Percentiles rank a stretch among this genome's conserved stretches.
Conservation (phyloP, 1,140 invertebrate genomes). For the Chironomus tepperi region DNA sequence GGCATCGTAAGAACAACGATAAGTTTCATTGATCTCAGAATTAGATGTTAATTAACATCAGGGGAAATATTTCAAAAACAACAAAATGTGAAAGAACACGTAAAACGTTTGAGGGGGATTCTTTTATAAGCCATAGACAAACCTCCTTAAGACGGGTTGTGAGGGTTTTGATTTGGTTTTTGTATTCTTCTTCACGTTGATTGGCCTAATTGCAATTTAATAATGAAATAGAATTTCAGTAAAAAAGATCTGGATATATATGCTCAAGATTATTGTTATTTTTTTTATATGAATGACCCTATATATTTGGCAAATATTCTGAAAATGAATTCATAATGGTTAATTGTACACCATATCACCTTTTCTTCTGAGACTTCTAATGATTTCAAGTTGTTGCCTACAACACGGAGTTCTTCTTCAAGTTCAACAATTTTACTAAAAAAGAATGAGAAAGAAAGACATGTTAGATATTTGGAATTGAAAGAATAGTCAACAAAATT, state of each 20-base stretch:
- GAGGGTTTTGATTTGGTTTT: slow-evolving; percentile 99
- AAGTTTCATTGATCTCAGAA: no score
- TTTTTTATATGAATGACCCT: background rate
- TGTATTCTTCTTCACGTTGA: slow-evolving; percentile 99
- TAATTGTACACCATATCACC: slow-evolving; percentile 51
- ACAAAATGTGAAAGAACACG: background rate
- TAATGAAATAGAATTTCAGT: background rate
- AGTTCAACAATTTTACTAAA: slow-evolving; percentile 98
- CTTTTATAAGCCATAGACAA: slow-evolving; percentile 41
- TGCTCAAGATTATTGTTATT: background rate
- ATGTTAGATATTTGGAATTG: background rate
- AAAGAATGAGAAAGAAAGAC: slow-evolving; percentile 35
- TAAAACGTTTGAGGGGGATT: slow-evolving; percentile 32
- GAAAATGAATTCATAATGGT: background rate
- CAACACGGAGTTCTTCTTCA: slow-evolving; percentile 97
- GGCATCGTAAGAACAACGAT: no score
- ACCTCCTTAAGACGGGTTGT: slow-evolving; percentile 99
- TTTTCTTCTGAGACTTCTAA: slow-evolving; percentile 99
- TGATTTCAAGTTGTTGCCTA: slow-evolving; percentile 99
- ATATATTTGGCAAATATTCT: background rate
- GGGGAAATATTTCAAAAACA: no score
- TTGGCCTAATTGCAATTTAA: slow-evolving; percentile 63
- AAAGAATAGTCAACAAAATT: no score
- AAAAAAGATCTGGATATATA: slow-evolving; percentile 20
- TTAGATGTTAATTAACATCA: no score